phyloP scores from a whole-genome alignment of 2,888 invertebrate genomes.

The Acanthoscelides obtectus region DNA sequence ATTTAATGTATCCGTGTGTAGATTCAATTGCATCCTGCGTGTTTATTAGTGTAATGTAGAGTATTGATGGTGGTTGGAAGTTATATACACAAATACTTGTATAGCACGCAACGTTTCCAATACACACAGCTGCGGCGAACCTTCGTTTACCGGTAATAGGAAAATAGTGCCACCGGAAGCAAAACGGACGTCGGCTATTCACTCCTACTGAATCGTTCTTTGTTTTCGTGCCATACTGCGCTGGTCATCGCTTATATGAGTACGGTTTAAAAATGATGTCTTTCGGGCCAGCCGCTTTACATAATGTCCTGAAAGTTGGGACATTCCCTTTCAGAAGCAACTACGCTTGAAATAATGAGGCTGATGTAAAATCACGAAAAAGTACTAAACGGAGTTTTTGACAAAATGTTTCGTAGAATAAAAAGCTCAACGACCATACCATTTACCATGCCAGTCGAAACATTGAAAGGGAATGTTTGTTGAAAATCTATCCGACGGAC shows the following conservation, averaged over 20 bases:
- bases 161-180: not conserved
- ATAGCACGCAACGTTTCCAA: not conserved
- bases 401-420: no score
- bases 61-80: not conserved
- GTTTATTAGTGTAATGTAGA: not conserved
- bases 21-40: not conserved
- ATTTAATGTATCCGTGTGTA: not conserved
- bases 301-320: no score
- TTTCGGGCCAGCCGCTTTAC: no score
- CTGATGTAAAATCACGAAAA: no score
- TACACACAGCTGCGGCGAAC: not conserved
- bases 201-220: not conserved
- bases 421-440: no score
- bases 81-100: not conserved
- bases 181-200: not conserved
- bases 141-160: not conserved
- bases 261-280: no score
- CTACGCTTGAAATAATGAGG: no score
- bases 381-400: no score
- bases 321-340: no score
- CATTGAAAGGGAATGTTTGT: no score
- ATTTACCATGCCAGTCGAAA: no score
- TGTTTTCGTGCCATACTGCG: not conserved
- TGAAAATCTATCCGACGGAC: no score
- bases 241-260: not conserved